Percentiles rank a stretch among this genome's conserved stretches.
Conservation (phyloP, 2,113 vertebrate genomes). For the Gallinago jamesoni region DNA sequence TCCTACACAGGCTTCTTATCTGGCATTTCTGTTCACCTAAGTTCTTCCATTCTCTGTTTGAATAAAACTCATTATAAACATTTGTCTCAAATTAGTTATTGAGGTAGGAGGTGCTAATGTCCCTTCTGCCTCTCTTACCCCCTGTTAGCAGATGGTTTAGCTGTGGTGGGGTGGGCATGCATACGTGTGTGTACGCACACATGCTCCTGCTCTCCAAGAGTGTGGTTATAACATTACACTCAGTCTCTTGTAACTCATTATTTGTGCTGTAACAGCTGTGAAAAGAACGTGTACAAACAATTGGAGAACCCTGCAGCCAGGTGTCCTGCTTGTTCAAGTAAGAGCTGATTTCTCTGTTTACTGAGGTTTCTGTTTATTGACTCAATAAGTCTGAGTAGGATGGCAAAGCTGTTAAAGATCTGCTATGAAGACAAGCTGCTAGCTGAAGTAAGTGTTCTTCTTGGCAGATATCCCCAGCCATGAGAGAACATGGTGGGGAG, state of each 20-base stretch:
- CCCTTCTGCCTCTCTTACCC: neutral
- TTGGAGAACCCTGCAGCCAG: constrained; percentile 6
- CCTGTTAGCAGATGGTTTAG: neutral
- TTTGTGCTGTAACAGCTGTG: constrained; percentile 27
- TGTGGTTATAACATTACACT: neutral
- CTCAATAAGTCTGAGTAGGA: neutral
- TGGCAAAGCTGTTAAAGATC: constrained; percentile 42
- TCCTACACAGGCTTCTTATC: neutral
- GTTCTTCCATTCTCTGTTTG: neutral
- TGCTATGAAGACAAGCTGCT: constrained; percentile 21
- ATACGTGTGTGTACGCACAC: neutral
- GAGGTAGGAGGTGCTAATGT: neutral
- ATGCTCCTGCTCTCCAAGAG: neutral
- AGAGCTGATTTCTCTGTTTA: constrained; percentile 5
- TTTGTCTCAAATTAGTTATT: neutral
- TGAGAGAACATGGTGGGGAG: constrained; percentile 28
- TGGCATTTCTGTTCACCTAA: neutral
- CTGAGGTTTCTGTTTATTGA: constrained; percentile 44
- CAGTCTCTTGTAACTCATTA: neutral
- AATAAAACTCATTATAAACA: neutral
- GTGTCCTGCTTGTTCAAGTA: constrained; percentile 22
- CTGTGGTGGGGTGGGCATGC: neutral
- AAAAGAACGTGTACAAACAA: constrained; percentile 13
- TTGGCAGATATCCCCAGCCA: constrained; percentile 43
- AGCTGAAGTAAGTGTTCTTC: constrained; percentile 25